Base-by-base conservation (phyloP, 2,888 invertebrate species). In the Psylliodes chrysocephalus region DNA sequence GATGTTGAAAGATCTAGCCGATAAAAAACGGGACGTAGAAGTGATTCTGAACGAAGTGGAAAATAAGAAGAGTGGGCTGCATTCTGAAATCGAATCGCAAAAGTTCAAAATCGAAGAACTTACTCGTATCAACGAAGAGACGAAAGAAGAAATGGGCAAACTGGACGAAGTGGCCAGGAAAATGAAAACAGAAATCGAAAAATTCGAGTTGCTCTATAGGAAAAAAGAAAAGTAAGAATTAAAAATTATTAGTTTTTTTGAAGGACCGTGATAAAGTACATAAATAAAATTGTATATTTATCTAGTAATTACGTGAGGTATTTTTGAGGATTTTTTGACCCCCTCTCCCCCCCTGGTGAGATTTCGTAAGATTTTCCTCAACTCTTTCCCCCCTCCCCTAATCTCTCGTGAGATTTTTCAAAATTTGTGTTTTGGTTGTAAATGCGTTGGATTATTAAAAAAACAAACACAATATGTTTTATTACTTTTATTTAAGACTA, bases 51-150 rank as follows among this genome's bases (percentile, higher is more conserved):
- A 66, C 47, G 78, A 84, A 56, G 82, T 85, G 70, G 89, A 90
- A 77, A 88, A 88, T 70, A 82, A 84, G 33, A 86, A 87, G 70
- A 87, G 88, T 0, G 86, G 85, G 67, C 77, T 85, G 60, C 79
- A 86, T 77, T 82, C 84, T 68, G 89, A 89, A 75, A 86, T 87
- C 57, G 90, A 89, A 73, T 84, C 83, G 67, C 84, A 83, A 63
- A 78, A 77, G 61, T 73, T 69, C 10, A 63, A 69, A 2, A 80
- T 79, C 56, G 73, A 72, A 15, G 77, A 78, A 42, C 65, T 70
- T 3, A 80, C 77, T 53, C 73, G 70, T 25, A 78, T 82, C 28
- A 70, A 85, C 38, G 75, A 82, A 1, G 82, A 84, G 38, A 63
- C 82, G 4, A 69, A 74, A n/a, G 74, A 76, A 6, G 81, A 78